A percentile compares a stretch with the other conserved stretches of the same genome.
Evolutionary conservation across 2,113 vertebrate species (phyloP).

Genomic region (Egretta garzetta): DNA sequence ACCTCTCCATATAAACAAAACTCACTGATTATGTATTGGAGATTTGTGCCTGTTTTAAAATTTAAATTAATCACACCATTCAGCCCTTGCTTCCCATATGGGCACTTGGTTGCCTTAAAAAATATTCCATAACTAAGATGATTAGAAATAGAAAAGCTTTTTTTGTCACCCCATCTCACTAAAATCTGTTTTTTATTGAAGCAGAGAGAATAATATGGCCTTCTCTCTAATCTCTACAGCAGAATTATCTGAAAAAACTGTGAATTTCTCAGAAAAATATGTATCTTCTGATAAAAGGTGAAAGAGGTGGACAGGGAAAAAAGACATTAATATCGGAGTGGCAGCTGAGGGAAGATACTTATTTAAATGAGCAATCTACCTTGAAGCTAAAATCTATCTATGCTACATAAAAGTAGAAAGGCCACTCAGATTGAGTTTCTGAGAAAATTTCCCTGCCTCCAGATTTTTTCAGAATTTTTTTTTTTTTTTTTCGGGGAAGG

Average conservation of each 20-base stretch:
- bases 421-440: neutral
- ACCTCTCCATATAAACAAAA: neutral
- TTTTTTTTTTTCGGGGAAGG: neutral
- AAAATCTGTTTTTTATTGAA: slow-evolving; percentile 44
- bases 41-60: slow-evolving; percentile 4
- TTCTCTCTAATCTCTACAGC: slow-evolving; percentile 1
- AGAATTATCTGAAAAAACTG: slow-evolving; percentile 5
- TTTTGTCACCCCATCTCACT: neutral
- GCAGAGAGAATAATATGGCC: neutral
- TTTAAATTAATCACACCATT: slow-evolving; percentile 4
- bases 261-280: slow-evolving; percentile 2
- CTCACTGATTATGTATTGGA: neutral
- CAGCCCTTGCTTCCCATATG: neutral
- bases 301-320: neutral
- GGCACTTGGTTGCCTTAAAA: slow-evolving; percentile 32
- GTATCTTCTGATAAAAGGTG: neutral
- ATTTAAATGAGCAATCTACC: slow-evolving; percentile 1
- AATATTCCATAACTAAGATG: neutral
- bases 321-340: neutral
- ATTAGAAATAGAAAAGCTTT: slow-evolving; percentile 20
- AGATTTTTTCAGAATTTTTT: neutral
- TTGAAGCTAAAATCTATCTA: neutral
- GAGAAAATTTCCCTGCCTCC: neutral
- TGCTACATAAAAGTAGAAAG: neutral
- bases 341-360: neutral